Conservation (phyloP, 2,113 vertebrate species). For the Megaleporinus macrocephalus region DNA sequence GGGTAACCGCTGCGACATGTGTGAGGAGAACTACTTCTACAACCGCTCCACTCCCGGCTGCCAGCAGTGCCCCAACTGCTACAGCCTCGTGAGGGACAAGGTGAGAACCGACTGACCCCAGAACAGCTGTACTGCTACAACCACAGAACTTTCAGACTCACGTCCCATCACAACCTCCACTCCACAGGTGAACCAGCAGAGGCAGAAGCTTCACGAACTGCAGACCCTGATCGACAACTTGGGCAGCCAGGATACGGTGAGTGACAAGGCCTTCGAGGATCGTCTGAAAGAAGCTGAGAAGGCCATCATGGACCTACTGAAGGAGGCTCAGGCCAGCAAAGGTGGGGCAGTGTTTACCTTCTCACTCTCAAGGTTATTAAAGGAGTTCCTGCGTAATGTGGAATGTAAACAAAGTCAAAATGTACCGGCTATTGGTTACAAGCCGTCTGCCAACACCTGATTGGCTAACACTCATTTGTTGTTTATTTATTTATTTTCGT, state of each 20-base stretch:
- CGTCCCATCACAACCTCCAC: background rate
- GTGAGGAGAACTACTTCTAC: slow-evolving; percentile 98
- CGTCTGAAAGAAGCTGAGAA: slow-evolving; percentile 89
- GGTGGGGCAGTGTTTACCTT: slow-evolving; percentile 78
- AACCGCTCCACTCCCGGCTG: slow-evolving; percentile 92
- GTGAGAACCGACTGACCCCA: slow-evolving; percentile 63
- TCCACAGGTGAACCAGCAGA: slow-evolving; percentile 88
- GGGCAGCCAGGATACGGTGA: slow-evolving; percentile 84
- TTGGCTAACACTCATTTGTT: too few relatives aligned
- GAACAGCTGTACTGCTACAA: too few relatives aligned
- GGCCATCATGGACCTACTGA: slow-evolving; percentile 86
- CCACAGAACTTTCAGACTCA: too few relatives aligned
- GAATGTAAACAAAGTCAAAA: too few relatives aligned
- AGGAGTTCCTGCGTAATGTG: too few relatives aligned
- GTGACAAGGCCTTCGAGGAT: slow-evolving; percentile 92
- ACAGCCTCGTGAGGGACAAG: slow-evolving; percentile 94
- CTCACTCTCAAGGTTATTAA: too few relatives aligned
- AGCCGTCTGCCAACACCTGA: too few relatives aligned
- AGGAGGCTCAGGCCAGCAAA: slow-evolving; percentile 90
- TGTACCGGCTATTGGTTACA: too few relatives aligned
- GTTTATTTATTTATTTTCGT: background rate
- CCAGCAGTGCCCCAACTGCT: slow-evolving; percentile 95
- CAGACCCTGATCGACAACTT: slow-evolving; percentile 90
- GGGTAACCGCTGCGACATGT: slow-evolving; percentile 92
- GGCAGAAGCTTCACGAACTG: slow-evolving; percentile 87